Conservation (phyloP, 2,797 vertebrate genomes). For the Sebastes itinus region DNA sequence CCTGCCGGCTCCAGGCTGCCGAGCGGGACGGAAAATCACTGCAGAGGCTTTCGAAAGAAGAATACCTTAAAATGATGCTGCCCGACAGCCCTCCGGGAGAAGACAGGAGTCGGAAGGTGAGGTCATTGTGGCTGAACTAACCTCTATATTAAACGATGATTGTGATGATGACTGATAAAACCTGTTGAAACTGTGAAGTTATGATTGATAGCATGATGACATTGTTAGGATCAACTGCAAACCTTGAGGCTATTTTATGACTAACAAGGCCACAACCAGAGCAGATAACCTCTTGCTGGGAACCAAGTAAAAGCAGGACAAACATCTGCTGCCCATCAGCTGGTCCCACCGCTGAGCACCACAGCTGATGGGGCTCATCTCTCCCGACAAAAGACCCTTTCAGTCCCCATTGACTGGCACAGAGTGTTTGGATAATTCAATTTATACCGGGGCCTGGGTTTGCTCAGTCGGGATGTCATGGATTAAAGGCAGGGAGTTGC, state of each 20-base stretch:
- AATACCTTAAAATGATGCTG: slow-evolving; percentile 91
- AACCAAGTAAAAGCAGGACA: slow-evolving; percentile 35
- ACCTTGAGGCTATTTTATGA: neutral
- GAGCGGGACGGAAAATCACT: slow-evolving; percentile 83
- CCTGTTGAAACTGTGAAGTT: slow-evolving; percentile 5
- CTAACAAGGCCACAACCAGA: slow-evolving; percentile 6
- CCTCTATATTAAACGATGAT: neutral
- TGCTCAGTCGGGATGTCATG: slow-evolving; percentile 63
- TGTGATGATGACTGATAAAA: neutral
- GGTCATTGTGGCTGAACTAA: slow-evolving; percentile 33
- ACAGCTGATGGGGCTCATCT: slow-evolving; percentile 24
- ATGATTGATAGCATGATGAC: neutral
- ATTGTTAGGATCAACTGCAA: neutral
- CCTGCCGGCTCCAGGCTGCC: slow-evolving; percentile 80
- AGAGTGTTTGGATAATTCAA: slow-evolving; percentile 67
- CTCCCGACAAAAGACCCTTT: slow-evolving; percentile 42
- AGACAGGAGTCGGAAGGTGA: slow-evolving; percentile 89
- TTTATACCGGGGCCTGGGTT: slow-evolving; percentile 60
- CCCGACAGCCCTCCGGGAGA: slow-evolving; percentile 86
- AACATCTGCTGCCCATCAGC: slow-evolving; percentile 63
- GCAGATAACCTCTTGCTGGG: slow-evolving; percentile 45
- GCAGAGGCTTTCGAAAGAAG: slow-evolving; percentile 90
- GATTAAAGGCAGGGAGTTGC: slow-evolving; percentile 71
- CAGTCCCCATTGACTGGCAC: slow-evolving; percentile 46
- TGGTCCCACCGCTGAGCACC: slow-evolving; percentile 21